phyloP scores from a whole-genome alignment of 2,888 invertebrate genomes.

The Oeneis ivallda region DNA sequence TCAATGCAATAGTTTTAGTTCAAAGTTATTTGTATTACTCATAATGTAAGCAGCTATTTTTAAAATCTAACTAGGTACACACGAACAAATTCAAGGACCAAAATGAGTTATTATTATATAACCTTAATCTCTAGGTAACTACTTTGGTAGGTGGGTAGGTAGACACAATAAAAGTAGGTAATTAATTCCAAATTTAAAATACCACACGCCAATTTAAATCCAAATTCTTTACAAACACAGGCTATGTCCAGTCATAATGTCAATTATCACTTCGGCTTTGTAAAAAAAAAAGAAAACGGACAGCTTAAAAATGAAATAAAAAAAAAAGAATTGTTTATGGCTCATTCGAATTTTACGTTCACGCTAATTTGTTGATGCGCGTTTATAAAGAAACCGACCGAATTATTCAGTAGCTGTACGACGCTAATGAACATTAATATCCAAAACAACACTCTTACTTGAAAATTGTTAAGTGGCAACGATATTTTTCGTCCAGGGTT shows the following conservation, averaged over 20 bases:
- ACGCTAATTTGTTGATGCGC: slow-evolving; percentile 78
- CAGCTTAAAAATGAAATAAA: slow-evolving; percentile 52
- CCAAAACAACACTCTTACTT: slow-evolving; percentile 58
- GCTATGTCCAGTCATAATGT: slow-evolving; percentile 70
- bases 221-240: slow-evolving; percentile 58
- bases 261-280: slow-evolving; percentile 77
- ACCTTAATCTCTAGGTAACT: not conserved
- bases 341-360: slow-evolving; percentile 78
- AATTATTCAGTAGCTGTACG: slow-evolving; percentile 78
- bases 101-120: too few relatives aligned
- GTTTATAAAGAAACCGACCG: slow-evolving; percentile 74
- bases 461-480: slow-evolving; percentile 41
- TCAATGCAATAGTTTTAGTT: too few relatives aligned
- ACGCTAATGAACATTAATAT: slow-evolving; percentile 77
- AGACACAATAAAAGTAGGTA: slow-evolving; percentile 13
- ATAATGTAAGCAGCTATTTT: too few relatives aligned
- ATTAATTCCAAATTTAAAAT: slow-evolving; percentile 40
- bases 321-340: slow-evolving; percentile 74
- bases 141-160: too few relatives aligned
- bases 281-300: slow-evolving; percentile 70
- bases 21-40: too few relatives aligned
- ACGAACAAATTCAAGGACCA: too few relatives aligned
- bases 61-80: too few relatives aligned
- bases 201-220: slow-evolving; percentile 66
- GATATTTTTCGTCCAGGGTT: not conserved